Evolutionary conservation across 2,888 invertebrate species (phyloP).

Genomic region (Gonocerus acuteangulatus): DNA sequence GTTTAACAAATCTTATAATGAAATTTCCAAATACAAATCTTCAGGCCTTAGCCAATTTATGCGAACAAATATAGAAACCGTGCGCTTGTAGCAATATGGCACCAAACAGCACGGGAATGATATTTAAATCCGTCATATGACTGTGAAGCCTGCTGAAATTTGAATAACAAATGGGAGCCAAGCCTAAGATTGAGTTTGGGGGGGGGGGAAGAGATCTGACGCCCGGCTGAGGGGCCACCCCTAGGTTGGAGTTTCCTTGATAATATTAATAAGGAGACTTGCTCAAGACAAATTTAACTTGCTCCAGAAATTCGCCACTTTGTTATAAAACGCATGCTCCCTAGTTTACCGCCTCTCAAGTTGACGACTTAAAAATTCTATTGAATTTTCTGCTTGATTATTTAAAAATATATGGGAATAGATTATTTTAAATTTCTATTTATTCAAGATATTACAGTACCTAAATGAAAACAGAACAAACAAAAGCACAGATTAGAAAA

Average conservation of each 20-base stretch:
- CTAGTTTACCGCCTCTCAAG: too few relatives aligned
- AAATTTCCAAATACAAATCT: too few relatives aligned
- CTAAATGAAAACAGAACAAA: too few relatives aligned
- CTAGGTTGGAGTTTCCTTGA: conserved; percentile 23
- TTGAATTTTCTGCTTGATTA: too few relatives aligned
- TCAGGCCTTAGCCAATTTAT: too few relatives aligned
- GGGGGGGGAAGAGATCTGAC: conserved; percentile 1
- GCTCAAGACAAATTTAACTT: conserved; percentile 30
- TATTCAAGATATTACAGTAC: too few relatives aligned
- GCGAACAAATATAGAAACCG: too few relatives aligned
- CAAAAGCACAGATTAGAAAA: too few relatives aligned
- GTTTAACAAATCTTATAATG: too few relatives aligned
- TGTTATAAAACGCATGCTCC: conserved; percentile 4
- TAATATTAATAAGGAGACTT: conserved; percentile 31
- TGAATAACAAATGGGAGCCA: conserved; percentile 15
- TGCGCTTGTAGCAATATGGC: not conserved
- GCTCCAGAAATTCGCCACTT: conserved; percentile 4
- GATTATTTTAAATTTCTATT: too few relatives aligned
- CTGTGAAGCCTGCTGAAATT: conserved; percentile 13
- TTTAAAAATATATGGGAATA: too few relatives aligned
- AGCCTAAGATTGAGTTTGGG: conserved; percentile 8
- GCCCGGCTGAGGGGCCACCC: not conserved
- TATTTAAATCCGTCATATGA: conserved; percentile 16
- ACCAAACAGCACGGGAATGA: not conserved
- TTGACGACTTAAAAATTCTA: too few relatives aligned